Percentiles rank a stretch among this genome's conserved stretches.
These are phyloP conservation scores for Thomomys bottae DNA, from an alignment of 2,113 vertebrate species.

Conservation along the genomic window DNA sequence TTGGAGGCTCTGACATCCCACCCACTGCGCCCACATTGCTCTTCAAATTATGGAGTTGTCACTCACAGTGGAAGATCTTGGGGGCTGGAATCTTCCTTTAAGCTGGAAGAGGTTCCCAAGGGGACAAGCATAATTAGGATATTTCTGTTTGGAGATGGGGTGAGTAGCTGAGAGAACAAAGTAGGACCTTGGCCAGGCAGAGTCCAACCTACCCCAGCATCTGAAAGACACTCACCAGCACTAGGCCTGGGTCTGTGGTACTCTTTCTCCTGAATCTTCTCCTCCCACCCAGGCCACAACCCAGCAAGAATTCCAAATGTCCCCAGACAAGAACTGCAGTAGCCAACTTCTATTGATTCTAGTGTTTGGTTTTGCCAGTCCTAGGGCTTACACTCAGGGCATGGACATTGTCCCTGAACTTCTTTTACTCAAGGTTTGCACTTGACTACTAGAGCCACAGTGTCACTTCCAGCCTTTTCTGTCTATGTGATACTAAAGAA, in stretches of 20 bases:
- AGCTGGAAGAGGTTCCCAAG: neutral
- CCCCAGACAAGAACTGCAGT: neutral
- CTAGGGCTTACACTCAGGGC: no score
- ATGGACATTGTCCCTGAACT: no score
- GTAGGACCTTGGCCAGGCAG: neutral
- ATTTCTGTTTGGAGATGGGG: neutral
- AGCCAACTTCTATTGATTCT: neutral
- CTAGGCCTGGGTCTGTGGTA: fast-evolving
- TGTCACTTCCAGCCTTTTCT: no score
- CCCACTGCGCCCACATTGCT: conserved; percentile 40
- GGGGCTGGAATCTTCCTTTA: conserved; percentile 72
- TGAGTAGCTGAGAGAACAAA: neutral
- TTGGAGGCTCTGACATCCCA: conserved; percentile 47
- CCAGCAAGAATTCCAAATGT: neutral
- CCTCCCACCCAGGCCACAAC: neutral
- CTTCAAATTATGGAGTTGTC: conserved; percentile 58
- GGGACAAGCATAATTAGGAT: neutral
- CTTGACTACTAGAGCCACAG: no score
- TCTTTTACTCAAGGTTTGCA: no score
- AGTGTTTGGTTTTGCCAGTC: no score
- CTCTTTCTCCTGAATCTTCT: neutral
- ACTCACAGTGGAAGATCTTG: conserved; percentile 17
- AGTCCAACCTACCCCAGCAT: fast-evolving
- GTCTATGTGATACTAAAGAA: no score
- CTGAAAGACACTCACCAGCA: fast-evolving